Conservation (phyloP, 2,113 vertebrate genomes). For the Calypte anna region DNA sequence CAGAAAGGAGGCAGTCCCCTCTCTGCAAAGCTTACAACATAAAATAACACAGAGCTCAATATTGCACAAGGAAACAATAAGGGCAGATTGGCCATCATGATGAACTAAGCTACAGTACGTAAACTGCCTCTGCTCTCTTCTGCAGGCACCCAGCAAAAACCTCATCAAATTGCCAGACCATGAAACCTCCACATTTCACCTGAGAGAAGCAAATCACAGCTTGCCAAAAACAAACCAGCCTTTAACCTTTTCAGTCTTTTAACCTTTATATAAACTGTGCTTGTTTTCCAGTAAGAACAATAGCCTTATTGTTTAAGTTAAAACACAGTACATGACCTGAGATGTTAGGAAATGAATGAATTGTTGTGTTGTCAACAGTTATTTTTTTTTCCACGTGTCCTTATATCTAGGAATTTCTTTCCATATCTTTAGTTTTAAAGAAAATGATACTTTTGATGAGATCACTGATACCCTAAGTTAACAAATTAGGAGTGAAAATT, state of each 20-base stretch:
- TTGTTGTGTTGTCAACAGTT: conserved; percentile 79
- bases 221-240: conserved; percentile 53
- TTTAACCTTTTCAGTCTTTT: conserved; percentile 66
- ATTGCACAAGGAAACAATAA: background rate
- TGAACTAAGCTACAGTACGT: background rate
- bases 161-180: background rate
- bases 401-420: conserved; percentile 77
- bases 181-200: conserved; percentile 18
- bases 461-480: background rate
- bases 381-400: conserved; percentile 46
- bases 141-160: background rate
- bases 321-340: conserved; percentile 71
- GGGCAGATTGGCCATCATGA: fast-evolving
- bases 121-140: background rate
- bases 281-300: conserved; percentile 77
- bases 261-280: conserved; percentile 67
- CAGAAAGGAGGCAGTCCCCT: background rate
- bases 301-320: conserved; percentile 75
- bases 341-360: conserved; percentile 80
- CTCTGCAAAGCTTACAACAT: background rate
- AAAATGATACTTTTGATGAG: conserved; percentile 37
- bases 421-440: conserved; percentile 52
- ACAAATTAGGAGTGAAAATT: background rate
- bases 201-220: conserved; percentile 22
- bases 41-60: background rate